Evolutionary conservation across 2,888 invertebrate genomes (phyloP), one percentile per base, ranked within the genome.

Genomic region (Tetheella fluctuosa): DNA sequence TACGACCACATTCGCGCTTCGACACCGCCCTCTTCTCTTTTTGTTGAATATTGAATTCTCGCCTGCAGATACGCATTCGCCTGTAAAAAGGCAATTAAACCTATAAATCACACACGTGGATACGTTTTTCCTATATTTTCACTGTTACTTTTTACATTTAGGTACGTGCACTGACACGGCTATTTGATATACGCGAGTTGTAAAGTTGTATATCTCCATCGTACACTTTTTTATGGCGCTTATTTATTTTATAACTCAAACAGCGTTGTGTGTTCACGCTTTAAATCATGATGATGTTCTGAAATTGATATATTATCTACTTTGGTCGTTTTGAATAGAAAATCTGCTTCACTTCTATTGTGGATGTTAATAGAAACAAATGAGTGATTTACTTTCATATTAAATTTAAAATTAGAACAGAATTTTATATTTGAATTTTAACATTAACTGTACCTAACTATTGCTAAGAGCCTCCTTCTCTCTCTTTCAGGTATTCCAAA

Each of bases 111-210:
- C 79, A 79, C 85, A 81, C 48, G 48, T 80, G 79, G 80, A 73
- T 79, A 79, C 79, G 76, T 70, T 77, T 77, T 81, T 58, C 60
- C n/a, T 52, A 34, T 23, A 20, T 56, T 58, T 55, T 37, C 25
- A 23, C 42, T 57, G 34, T 37, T 59, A 34, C 63, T 57, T 58
- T 71, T 69, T 66, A 80, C 70, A 77, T 78, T 79, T 6, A 34
- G 12, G 34, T 79, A 74, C 76, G 71, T 77, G 74, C 77, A 81
- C 86, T 85, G 86, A 85, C 88, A 82, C 76, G 78, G 81, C 84
- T 82, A 78, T 88, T 88, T 91, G 91, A 91, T 85, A 86, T 90
- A 92, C 90, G 89, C 88, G 88, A 87, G 86, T 85, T 86, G 83
- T 87, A 86, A 86, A 85, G 84, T 82, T 81, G 80, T 91, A 90